Evolutionary conservation across 2,797 vertebrate genomes (phyloP), one percentile per base, ranked within the genome.

Genomic region (Meda fulgida): DNA sequence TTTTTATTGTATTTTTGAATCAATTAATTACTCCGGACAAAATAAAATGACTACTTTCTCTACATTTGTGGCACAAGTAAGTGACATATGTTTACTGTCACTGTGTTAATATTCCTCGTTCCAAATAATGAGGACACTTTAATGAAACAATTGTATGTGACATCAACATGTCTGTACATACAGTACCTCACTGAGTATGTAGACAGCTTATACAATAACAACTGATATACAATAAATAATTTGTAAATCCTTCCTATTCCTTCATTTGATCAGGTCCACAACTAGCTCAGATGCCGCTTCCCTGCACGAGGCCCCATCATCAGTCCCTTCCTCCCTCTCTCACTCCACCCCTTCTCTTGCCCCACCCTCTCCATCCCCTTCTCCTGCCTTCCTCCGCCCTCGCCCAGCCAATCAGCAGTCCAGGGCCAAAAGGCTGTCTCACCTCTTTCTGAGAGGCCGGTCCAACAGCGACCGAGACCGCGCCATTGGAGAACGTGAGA

Each of bases 391-490:
- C 89, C 94, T 96, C 86, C 92, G 95, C 72, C 94, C 95, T 1
- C 93, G 95, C 34, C 93, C 95, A 7, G 94, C 93, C 66, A 94
- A 88, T 85, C 89, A 95, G 85, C 95, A 96, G 90, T 96, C 95
- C 71, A 96, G 97, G 5, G 94, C 97, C 84, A 98, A 98, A 90
- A 96, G 97, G 60, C 95, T 98, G 73, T 98, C 97, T 46, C 96
- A 97, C 51, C 95, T 98, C 67, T 96, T 98, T 90, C 95, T 95
- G 88, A 92, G 94, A 90, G 94, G 96, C 86, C 94, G 96, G 87
- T 96, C 96, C 19, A 95, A 96, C 89, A 97, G 94, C 26, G 96
- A 96, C 92, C 89, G 94, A 88, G 93, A 95, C 89, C 91, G 95
- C 77, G 90, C 95, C 1, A 90, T 95, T 36, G 89, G 95, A 86